Evolutionary conservation across 2,797 vertebrate species (phyloP).

Genomic region (Onychomys arenicola): DNA sequence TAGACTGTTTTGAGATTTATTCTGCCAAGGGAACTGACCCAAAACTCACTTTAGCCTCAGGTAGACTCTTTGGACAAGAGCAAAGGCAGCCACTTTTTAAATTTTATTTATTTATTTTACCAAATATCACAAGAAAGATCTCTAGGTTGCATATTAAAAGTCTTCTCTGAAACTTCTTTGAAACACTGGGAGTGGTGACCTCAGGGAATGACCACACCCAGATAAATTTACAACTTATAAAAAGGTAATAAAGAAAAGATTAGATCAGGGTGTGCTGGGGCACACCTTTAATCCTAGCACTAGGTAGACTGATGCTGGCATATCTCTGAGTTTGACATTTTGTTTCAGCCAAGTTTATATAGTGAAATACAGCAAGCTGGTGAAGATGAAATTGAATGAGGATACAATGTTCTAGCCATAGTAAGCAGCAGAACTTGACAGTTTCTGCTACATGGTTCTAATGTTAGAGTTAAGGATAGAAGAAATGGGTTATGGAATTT

Average conservation of each 20-base stretch:
- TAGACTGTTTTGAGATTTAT: too few species aligned
- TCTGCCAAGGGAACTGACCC: too few species aligned
- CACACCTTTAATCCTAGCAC: neutral
- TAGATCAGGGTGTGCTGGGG: neutral
- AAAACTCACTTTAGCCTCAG: too few species aligned
- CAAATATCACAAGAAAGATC: too few species aligned
- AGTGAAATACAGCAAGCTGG: neutral
- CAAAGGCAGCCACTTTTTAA: too few species aligned
- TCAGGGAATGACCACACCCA: neutral
- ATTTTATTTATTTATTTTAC: too few species aligned
- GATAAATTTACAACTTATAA: neutral
- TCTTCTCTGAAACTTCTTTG: too few species aligned
- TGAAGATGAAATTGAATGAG: neutral
- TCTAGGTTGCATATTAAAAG: too few species aligned
- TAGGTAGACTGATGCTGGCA: rapidly evolving
- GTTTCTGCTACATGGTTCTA: neutral
- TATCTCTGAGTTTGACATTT: neutral
- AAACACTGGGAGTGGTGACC: neutral
- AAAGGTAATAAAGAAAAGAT: neutral
- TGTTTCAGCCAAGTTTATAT: neutral
- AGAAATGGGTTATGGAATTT: neutral
- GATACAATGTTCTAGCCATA: neutral
- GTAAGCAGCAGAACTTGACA: neutral
- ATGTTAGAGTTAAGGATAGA: neutral
- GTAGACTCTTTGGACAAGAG: too few species aligned